A percentile compares a stretch with the other conserved stretches of the same genome.
Conservation (phyloP, 2,113 vertebrate genomes). For the Cryptoleucopteryx plumbea region DNA sequence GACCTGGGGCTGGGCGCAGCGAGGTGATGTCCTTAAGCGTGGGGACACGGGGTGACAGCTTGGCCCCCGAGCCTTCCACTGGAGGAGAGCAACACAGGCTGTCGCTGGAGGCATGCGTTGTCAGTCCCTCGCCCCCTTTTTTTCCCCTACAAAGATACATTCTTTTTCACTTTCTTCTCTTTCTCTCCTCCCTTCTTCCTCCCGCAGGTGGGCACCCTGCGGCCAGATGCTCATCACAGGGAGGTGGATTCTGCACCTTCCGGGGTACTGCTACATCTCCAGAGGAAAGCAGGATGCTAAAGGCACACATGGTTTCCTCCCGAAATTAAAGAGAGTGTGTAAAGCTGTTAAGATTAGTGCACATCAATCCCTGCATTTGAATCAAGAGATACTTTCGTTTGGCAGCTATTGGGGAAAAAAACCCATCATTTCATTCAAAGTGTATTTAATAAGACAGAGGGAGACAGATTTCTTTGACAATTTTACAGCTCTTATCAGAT, state of each 20-base stretch:
- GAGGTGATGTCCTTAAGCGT: rapidly evolving
- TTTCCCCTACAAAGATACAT: too few relatives aligned
- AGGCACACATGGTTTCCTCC: not conserved
- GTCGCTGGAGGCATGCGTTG: too few relatives aligned
- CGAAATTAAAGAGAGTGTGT: not conserved
- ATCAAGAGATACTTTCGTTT: not conserved
- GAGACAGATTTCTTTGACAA: constrained; percentile 12
- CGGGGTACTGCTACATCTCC: not conserved
- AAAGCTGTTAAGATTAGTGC: not conserved
- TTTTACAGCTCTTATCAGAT: constrained; percentile 39
- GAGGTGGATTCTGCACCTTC: not conserved
- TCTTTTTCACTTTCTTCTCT: not conserved
- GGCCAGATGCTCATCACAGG: not conserved
- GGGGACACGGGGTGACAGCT: not conserved
- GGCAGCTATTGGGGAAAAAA: not conserved
- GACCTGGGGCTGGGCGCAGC: not conserved
- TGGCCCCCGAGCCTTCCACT: not conserved
- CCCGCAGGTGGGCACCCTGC: not conserved
- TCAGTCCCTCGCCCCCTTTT: not conserved
- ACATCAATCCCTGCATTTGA: not conserved
- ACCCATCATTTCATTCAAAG: not conserved
- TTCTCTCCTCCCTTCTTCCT: not conserved
- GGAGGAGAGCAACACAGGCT: too few relatives aligned
- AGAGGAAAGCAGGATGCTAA: not conserved
- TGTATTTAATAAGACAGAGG: not conserved